Percentiles rank a stretch among this genome's conserved stretches.
Evolutionary conservation across 2,113 vertebrate species (phyloP).

Genomic region (Dryoscopus gambensis): DNA sequence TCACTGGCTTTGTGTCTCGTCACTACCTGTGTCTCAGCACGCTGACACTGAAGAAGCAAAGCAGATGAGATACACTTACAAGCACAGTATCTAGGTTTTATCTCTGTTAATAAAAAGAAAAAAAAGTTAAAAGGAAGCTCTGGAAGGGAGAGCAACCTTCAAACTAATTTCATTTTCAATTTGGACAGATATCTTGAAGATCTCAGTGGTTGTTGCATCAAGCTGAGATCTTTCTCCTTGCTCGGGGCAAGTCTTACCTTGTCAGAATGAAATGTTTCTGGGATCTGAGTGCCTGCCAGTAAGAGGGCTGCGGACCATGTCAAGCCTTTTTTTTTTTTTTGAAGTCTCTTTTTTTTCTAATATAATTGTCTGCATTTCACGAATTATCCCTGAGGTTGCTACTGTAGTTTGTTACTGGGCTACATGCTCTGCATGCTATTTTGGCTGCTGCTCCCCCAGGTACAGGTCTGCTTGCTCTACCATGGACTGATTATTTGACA

Average conservation of each 20-base stretch:
- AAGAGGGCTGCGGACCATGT: not conserved
- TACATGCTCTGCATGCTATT: not conserved
- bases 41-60: not conserved
- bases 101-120: not conserved
- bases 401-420: not conserved
- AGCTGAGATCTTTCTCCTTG: not conserved
- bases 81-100: not conserved
- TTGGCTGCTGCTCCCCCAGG: not conserved
- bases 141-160: not conserved
- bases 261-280: not conserved
- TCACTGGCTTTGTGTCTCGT: not conserved
- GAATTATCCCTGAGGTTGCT: not conserved
- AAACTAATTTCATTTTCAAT: not conserved
- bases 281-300: not conserved
- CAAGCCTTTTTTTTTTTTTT: not conserved
- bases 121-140: not conserved
- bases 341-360: not conserved
- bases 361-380: not conserved
- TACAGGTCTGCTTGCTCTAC: not conserved
- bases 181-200: not conserved
- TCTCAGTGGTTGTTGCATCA: not conserved
- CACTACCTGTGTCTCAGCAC: accelerated
- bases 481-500: not conserved
- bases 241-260: not conserved
- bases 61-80: not conserved